Conservation (phyloP, 2,113 vertebrate genomes). For the Fukomys damarensis region DNA sequence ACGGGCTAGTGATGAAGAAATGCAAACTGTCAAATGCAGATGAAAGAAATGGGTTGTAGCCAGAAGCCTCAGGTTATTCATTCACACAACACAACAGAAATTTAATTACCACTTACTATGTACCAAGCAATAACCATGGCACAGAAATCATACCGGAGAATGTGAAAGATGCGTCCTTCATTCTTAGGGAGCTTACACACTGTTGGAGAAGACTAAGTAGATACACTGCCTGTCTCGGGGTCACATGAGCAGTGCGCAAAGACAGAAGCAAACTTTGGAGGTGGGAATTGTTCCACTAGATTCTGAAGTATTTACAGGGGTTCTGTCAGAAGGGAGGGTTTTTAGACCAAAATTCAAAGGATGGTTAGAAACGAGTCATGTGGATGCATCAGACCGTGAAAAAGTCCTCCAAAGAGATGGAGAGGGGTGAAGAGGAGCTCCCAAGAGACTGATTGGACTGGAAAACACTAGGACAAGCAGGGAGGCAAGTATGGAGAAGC, state of each 20-base stretch:
- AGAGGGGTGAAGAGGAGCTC: background rate
- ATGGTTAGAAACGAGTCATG: background rate
- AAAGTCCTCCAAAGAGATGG: background rate
- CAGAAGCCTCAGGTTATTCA: background rate
- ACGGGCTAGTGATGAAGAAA: background rate
- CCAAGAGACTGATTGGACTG: background rate
- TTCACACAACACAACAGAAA: background rate
- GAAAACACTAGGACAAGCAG: background rate
- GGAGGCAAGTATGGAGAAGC: background rate
- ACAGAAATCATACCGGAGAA: background rate
- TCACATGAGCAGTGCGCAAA: background rate
- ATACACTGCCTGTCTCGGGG: no score
- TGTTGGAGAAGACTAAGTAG: background rate
- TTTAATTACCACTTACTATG: background rate
- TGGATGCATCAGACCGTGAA: background rate
- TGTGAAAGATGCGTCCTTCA: background rate
- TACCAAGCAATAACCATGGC: background rate
- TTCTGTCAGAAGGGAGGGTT: background rate
- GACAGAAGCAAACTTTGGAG: background rate
- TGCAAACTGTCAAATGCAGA: background rate
- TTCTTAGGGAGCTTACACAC: background rate
- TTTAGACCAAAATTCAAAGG: background rate
- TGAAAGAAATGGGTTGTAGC: background rate
- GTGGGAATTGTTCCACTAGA: background rate
- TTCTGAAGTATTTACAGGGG: background rate